phyloP scores from a whole-genome alignment of 2,113 vertebrate species.

The Pelvicachromis taeniatus region DNA sequence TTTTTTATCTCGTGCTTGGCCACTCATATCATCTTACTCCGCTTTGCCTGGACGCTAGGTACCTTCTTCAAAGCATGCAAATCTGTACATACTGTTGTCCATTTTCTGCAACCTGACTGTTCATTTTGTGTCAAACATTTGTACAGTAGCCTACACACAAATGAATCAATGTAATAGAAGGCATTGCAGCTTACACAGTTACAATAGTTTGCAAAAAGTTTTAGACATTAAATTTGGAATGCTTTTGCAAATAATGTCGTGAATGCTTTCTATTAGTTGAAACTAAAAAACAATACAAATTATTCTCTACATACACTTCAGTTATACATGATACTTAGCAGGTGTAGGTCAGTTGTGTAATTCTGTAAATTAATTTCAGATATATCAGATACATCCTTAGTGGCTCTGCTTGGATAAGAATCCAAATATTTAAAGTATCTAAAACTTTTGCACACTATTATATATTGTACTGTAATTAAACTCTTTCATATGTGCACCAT shows the following conservation, averaged over 20 bases:
- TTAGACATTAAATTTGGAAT: neutral
- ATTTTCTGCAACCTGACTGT: neutral
- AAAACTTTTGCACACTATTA: neutral
- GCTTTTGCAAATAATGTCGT: neutral
- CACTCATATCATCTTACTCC: neutral
- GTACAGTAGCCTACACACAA: neutral
- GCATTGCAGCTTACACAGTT: neutral
- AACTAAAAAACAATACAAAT: neutral
- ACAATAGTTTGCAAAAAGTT: neutral
- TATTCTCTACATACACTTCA: neutral
- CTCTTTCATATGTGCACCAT: constrained; percentile 58
- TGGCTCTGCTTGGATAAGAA: neutral
- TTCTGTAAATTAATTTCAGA: neutral
- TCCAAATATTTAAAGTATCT: neutral
- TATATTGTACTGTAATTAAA: neutral
- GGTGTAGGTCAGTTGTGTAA: neutral
- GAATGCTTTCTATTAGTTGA: neutral
- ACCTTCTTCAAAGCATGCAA: neutral
- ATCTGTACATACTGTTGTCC: neutral
- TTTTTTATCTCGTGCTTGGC: neutral
- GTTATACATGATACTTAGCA: neutral
- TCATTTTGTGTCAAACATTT: neutral
- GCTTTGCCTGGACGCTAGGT: neutral
- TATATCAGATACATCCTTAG: neutral
- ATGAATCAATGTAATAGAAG: neutral